Conservation (phyloP, 2,113 vertebrate genomes). For the Pristiophorus japonicus region DNA sequence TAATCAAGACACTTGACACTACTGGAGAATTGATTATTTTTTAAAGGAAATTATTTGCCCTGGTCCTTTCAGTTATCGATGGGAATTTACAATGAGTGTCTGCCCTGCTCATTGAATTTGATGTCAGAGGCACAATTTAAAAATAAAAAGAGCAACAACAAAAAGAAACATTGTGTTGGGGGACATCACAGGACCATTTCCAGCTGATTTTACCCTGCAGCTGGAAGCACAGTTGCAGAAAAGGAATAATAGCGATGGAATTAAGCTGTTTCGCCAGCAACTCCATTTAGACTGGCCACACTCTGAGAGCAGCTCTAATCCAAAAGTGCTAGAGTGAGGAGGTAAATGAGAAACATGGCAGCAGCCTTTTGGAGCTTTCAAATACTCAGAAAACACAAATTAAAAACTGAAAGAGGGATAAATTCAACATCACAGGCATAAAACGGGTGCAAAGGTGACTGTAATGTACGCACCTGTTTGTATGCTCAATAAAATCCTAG, state of each 20-base stretch:
- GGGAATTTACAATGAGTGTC: neutral
- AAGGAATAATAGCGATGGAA: neutral
- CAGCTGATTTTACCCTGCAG: neutral
- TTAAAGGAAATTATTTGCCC: neutral
- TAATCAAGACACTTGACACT: neutral
- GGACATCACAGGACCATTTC: neutral
- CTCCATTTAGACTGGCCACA: neutral
- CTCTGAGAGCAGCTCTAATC: neutral
- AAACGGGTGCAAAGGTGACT: neutral
- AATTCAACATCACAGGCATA: neutral
- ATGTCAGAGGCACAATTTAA: neutral
- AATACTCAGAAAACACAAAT: neutral
- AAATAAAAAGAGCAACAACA: neutral
- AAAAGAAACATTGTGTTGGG: neutral
- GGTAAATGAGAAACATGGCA: neutral
- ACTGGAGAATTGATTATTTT: neutral
- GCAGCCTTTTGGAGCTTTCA: neutral
- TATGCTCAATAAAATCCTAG: too few relatives aligned
- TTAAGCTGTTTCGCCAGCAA: neutral
- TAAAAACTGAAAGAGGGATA: neutral
- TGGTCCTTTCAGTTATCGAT: neutral
- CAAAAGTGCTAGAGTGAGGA: neutral
- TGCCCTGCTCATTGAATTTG: neutral
- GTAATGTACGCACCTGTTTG: too few relatives aligned
- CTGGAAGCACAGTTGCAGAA: neutral